Evolutionary conservation across 2,113 vertebrate species (phyloP).

Genomic region (Turnix velox): DNA sequence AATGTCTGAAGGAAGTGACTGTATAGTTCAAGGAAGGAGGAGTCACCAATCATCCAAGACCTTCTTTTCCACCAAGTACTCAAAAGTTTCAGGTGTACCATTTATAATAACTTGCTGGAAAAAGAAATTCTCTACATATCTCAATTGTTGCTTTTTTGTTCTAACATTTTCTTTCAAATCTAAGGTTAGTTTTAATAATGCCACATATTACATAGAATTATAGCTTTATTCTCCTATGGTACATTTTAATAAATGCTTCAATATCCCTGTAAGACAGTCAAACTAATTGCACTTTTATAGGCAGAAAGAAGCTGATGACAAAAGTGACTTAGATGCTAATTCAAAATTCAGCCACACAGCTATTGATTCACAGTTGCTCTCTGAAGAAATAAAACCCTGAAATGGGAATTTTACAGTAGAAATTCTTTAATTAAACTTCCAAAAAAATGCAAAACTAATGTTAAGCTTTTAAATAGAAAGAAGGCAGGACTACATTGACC

Average conservation of each 20-base stretch:
- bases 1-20: neutral
- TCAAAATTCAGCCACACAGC: neutral
- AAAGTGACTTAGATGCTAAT: neutral
- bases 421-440: too few species aligned
- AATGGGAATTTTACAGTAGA: neutral
- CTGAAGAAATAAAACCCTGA: neutral
- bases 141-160: neutral
- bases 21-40: neutral
- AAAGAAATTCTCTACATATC: neutral
- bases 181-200: neutral
- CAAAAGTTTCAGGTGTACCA: neutral
- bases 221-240: neutral
- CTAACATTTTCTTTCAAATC: rapidly evolving
- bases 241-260: neutral
- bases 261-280: neutral
- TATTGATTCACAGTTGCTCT: neutral
- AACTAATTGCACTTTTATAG: neutral
- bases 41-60: neutral
- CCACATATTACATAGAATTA: neutral
- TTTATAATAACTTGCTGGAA: neutral
- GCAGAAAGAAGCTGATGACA: neutral
- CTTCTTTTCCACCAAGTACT: neutral
- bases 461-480: neutral
- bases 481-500: rapidly evolving
- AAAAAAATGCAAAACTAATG: too few species aligned